A percentile compares a stretch with the other conserved stretches of the same genome.
These are phyloP conservation scores for Drosophila jambulina DNA, from an alignment of 1,140 invertebrate species.

Conservation along the genomic window DNA sequence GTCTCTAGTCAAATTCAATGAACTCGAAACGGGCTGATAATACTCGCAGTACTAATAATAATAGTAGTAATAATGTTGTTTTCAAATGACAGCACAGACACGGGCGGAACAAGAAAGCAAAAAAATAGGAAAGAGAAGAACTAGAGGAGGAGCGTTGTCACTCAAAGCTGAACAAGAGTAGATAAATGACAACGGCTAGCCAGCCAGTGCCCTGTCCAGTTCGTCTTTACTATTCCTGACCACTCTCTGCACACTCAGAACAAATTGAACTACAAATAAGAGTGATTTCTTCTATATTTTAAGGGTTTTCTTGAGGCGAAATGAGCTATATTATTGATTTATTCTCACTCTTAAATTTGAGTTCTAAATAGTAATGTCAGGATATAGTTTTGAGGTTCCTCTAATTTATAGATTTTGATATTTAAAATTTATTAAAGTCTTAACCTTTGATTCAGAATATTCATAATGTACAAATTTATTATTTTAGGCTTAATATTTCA, in stretches of 20 bases:
- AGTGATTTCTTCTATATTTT: no score
- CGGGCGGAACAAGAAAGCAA: conserved; percentile 13
- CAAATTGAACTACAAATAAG: background rate
- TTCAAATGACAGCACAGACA: conserved; percentile 69
- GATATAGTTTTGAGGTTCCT: background rate
- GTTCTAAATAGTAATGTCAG: background rate
- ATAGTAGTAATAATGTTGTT: conserved; percentile 79
- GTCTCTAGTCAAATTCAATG: conserved; percentile 75
- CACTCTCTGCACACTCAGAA: background rate
- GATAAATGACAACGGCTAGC: conserved; percentile 41
- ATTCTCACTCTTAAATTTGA: background rate
- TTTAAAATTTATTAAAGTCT: no score
- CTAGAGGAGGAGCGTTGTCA: conserved; percentile 30
- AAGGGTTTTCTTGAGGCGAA: background rate
- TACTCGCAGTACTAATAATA: conserved; percentile 78
- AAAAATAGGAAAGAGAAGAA: conserved; percentile 3
- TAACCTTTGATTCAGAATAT: no score
- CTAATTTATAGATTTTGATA: background rate
- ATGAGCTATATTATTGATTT: background rate
- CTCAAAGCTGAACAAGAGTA: conserved; percentile 40
- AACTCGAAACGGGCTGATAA: conserved; percentile 83
- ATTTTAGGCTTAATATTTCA: no score
- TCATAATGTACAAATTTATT: no score
- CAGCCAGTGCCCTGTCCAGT: conserved; percentile 4
- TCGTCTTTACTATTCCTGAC: conserved; percentile 6